Evolutionary conservation across 2,797 vertebrate species (phyloP).

Genomic region (Pantherophis vulpinus): DNA sequence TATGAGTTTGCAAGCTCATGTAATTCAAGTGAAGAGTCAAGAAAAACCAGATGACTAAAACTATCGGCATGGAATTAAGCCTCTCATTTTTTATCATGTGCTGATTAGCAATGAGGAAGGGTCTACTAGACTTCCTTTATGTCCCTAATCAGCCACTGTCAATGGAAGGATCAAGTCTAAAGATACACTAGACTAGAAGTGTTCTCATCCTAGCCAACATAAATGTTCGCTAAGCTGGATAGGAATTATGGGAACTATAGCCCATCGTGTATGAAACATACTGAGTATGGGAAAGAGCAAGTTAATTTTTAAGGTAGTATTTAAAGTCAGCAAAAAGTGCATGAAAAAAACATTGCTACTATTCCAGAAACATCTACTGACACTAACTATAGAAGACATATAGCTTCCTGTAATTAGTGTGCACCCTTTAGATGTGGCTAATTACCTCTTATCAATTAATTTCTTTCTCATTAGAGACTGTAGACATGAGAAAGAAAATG

Average conservation of each 20-base stretch:
- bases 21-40: background rate
- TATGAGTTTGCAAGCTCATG: background rate
- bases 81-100: background rate
- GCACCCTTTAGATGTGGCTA: conserved; percentile 72
- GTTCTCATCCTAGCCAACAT: background rate
- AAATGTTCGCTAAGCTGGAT: background rate
- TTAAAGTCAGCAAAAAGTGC: conserved; percentile 57
- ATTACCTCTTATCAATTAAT: conserved; percentile 74
- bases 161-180: background rate
- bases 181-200: background rate
- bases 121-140: background rate
- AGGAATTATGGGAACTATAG: background rate
- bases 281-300: background rate
- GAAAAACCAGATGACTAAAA: background rate
- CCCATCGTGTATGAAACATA: background rate
- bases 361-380: conserved; percentile 58
- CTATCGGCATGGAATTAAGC: background rate
- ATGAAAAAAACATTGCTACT: conserved; percentile 45
- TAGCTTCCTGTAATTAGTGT: conserved; percentile 67
- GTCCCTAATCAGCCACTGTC: conserved; percentile 14
- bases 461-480: conserved; percentile 43
- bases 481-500: conserved; percentile 34
- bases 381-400: conserved; percentile 63
- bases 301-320: conserved; percentile 45
- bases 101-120: background rate